These are phyloP conservation scores for Montipora efflorescens DNA, from an alignment of 64 coral and sea anemone species.

Conservation along the genomic window DNA sequence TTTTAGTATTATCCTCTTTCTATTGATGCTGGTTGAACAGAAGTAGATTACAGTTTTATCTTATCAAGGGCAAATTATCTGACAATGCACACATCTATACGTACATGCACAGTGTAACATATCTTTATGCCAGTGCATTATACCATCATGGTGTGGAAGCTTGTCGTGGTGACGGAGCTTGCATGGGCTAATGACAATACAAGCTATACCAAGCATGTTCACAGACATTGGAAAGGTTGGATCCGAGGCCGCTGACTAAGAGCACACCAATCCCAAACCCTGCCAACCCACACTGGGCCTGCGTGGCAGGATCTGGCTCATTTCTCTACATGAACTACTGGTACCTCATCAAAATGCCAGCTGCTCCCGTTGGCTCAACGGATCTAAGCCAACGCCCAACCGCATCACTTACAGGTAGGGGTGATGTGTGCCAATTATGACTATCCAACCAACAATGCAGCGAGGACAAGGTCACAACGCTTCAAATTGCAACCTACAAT, in stretches of 20 bases:
- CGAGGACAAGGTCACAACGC: neutral
- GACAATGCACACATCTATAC: no score
- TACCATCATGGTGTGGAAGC: neutral
- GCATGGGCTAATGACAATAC: neutral
- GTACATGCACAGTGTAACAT: no score
- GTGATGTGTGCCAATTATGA: neutral
- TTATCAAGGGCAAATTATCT: no score
- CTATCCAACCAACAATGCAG: neutral
- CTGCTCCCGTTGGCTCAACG: neutral
- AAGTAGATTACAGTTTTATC: no score
- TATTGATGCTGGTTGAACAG: no score
- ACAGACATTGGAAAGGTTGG: neutral
- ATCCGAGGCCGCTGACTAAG: neutral
- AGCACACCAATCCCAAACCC: neutral
- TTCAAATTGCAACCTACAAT: neutral
- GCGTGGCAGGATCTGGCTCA: neutral
- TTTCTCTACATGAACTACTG: neutral
- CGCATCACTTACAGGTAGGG: neutral
- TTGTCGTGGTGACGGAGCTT: slow-evolving; percentile 11
- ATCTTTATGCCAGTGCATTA: no score
- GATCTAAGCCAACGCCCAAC: neutral
- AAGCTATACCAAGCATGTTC: neutral
- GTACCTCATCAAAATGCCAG: neutral
- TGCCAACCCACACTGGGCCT: neutral
- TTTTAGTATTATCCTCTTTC: no score